Base-by-base conservation (phyloP, 2,888 invertebrate species). In the Lithophane socia region DNA sequence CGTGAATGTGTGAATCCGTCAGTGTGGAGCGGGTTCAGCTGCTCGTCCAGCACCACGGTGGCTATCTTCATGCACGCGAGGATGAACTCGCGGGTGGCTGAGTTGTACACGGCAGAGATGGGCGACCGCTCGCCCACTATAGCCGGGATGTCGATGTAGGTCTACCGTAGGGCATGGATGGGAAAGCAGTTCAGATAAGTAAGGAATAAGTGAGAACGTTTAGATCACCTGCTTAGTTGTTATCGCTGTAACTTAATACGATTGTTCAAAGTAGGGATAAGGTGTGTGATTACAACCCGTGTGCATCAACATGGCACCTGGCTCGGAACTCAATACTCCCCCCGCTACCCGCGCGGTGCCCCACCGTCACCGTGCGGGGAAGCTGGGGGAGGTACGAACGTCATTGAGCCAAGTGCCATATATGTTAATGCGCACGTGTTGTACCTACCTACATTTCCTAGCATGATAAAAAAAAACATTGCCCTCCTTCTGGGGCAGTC, bases 1-100 rank as follows among this genome's bases (percentile, higher is more conserved):
- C 97, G 97, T 7, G 97, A 96, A 93, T 98, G 98, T 0, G 98
- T 98, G 90, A 97, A 97, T 8, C 98, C 98, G 93, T 98, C 98
- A 1, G 98, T 98, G 89, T 97, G 97, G 85, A 97, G 97, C 21
- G 97, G 96, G 86, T 98, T 97, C 56, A 98, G 97, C 85, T 97
- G 97, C 69, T 97, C 97, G 90, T 97, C 97, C 73, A 98, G 97
- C 80, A 97, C 95, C n/a, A 98, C 84, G 12, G 97, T 93, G 1
- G 97, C 97, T 21, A 98, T 97, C 94, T 97, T 97, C 82, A 97
- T 95, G 68, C 97, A 97, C 3, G 97, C 98, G 73, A 98, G 95
- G 74, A 98, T 95, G 88, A 98, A 95, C 90, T 98, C 97, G 60
- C 98, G 97, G 47, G 97, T 97, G 61, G 97, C 96, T 0, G 97